Evolutionary conservation across 2,797 vertebrate species (phyloP).

Genomic region (Schizopygopsis malacanthus): DNA sequence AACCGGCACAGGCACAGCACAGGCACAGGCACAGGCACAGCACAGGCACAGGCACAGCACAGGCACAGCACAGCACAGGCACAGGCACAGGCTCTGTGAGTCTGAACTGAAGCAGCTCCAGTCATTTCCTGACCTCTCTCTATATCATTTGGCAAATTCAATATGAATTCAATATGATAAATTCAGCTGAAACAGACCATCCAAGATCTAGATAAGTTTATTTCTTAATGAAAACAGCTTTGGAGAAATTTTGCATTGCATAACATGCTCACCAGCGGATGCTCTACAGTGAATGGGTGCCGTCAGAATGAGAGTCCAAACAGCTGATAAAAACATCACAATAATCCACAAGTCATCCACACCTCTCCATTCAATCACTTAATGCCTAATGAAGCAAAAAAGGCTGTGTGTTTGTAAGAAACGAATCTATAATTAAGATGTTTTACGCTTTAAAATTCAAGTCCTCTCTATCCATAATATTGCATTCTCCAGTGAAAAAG

Average conservation of each 20-base stretch:
- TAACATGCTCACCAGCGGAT: background rate
- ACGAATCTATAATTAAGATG: too few species aligned
- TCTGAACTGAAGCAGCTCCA: background rate
- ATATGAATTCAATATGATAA: too few species aligned
- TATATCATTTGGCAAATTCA: background rate
- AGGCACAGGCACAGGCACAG: too few species aligned
- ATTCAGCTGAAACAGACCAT: background rate
- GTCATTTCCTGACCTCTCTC: conserved; percentile 3
- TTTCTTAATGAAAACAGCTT: background rate
- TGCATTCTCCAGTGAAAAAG: too few species aligned
- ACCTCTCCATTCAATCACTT: background rate
- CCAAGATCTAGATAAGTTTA: background rate
- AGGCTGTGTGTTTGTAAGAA: too few species aligned
- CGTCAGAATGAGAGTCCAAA: too few species aligned
- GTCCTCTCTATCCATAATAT: too few species aligned
- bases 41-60: too few species aligned
- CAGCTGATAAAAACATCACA: background rate
- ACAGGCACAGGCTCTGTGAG: background rate
- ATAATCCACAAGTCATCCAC: background rate
- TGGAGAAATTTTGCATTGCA: background rate
- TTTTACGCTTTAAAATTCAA: too few species aligned
- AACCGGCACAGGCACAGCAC: too few species aligned
- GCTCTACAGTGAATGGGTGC: background rate
- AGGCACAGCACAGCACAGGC: too few species aligned
- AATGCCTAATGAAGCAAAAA: background rate